phyloP scores from a whole-genome alignment of 2,113 vertebrate species.

The Pampusana beccarii region DNA sequence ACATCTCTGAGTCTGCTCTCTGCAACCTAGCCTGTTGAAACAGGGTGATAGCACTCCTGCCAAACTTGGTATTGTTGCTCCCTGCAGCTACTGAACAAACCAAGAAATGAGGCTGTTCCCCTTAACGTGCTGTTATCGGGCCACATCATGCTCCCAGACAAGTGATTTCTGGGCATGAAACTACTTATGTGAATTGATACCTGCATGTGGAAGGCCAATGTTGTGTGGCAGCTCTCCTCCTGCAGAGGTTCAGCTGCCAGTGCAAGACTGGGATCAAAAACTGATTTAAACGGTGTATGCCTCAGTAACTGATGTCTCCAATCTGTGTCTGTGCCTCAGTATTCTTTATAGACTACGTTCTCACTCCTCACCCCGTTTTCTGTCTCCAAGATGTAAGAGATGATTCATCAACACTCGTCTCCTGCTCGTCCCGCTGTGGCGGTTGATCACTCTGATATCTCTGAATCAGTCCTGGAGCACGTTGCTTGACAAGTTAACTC shows the following conservation, averaged over 20 bases:
- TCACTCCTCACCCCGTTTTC: background rate
- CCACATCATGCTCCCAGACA: fast-evolving
- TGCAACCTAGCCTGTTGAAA: background rate
- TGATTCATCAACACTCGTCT: background rate
- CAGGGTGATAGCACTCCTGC: background rate
- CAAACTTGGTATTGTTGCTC: background rate
- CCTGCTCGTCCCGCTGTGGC: background rate
- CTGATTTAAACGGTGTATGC: background rate
- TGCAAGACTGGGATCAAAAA: background rate
- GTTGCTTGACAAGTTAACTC: background rate
- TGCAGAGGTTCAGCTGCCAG: background rate
- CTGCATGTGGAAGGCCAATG: background rate
- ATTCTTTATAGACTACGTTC: background rate
- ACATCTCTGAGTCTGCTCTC: background rate
- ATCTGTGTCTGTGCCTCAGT: background rate
- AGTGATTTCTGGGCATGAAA: background rate
- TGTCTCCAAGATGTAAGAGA: background rate
- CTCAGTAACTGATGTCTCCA: background rate
- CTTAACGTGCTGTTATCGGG: background rate
- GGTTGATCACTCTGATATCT: background rate
- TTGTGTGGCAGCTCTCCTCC: background rate
- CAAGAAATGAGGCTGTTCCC: background rate
- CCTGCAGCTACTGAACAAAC: background rate
- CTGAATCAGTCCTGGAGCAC: background rate
- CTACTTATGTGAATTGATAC: background rate